Evolutionary conservation across 1,140 invertebrate genomes (phyloP).

Genomic region (Calephelis nemesis): DNA sequence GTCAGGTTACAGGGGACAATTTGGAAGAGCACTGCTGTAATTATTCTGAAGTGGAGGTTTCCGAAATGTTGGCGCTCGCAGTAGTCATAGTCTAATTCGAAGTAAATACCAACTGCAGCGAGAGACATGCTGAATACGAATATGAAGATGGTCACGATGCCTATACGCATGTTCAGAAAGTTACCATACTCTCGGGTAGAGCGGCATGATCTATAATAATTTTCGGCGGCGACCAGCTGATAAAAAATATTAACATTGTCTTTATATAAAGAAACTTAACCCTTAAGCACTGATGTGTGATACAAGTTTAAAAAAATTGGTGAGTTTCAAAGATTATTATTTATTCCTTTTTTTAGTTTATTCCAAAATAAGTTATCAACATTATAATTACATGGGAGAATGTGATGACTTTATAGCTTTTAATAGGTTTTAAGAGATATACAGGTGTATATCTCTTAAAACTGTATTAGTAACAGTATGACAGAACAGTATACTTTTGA

Average conservation of each 20-base stretch:
- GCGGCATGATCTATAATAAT: slow-evolving; percentile 81
- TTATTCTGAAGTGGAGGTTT: slow-evolving; percentile 75
- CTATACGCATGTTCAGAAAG: slow-evolving; percentile 61
- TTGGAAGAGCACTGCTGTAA: slow-evolving; percentile 80
- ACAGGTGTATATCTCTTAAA: too few species aligned
- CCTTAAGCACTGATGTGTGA: too few species aligned
- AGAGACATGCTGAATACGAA: slow-evolving; percentile 26
- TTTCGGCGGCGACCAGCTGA: slow-evolving; percentile 83
- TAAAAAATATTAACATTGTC: slow-evolving; percentile 67
- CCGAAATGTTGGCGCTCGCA: slow-evolving; percentile 77
- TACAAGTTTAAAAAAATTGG: too few species aligned
- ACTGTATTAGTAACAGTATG: too few species aligned
- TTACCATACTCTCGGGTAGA: slow-evolving; percentile 75
- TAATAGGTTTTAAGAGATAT: too few species aligned
- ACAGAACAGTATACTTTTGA: too few species aligned
- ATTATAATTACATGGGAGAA: too few species aligned
- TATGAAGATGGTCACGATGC: slow-evolving; percentile 29
- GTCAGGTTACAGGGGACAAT: slow-evolving; percentile 79
- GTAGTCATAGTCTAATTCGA: slow-evolving; percentile 80
- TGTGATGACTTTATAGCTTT: too few species aligned
- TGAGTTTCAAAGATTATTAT: too few species aligned
- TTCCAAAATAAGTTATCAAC: too few species aligned
- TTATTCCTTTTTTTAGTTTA: too few species aligned
- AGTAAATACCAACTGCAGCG: slow-evolving; percentile 41
- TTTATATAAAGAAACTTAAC: background rate